A percentile compares a stretch with the other conserved stretches of the same genome.
Evolutionary conservation across 1,140 invertebrate genomes (phyloP).

Genomic region (Melipona quadrifasciata): DNA sequence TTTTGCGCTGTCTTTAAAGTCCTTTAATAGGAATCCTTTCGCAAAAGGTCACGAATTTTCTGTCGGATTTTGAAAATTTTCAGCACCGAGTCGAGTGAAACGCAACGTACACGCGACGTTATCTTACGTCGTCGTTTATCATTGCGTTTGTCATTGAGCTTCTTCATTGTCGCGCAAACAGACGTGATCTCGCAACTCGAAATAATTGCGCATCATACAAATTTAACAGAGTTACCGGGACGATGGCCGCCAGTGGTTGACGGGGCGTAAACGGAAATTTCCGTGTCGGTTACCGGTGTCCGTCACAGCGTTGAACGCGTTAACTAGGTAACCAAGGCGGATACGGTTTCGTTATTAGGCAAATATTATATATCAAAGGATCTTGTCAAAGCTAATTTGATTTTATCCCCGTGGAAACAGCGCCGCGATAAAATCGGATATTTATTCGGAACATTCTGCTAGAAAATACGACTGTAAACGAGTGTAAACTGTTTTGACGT

Average conservation of each 20-base stretch:
- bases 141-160: neutral
- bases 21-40: too few species aligned
- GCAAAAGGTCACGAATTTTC: too few species aligned
- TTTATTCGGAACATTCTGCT: neutral
- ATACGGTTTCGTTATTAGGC: constrained; percentile 1
- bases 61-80: neutral
- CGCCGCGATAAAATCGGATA: neutral
- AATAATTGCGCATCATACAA: neutral
- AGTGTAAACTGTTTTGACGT: neutral
- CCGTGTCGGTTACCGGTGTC: neutral
- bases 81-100: neutral
- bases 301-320: neutral
- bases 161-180: neutral
- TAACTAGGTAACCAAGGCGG: neutral
- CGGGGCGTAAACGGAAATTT: neutral
- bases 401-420: neutral
- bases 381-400: neutral
- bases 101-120: neutral
- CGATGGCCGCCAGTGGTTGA: neutral
- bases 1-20: too few species aligned
- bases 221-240: neutral
- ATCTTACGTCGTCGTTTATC: too few species aligned
- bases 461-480: neutral
- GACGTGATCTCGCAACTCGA: neutral
- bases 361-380: neutral